Percentiles rank a stretch among this genome's conserved stretches.
These are phyloP conservation scores for Rhopalosiphum maidis DNA, from an alignment of 1,140 invertebrate species.

Conservation along the genomic window DNA sequence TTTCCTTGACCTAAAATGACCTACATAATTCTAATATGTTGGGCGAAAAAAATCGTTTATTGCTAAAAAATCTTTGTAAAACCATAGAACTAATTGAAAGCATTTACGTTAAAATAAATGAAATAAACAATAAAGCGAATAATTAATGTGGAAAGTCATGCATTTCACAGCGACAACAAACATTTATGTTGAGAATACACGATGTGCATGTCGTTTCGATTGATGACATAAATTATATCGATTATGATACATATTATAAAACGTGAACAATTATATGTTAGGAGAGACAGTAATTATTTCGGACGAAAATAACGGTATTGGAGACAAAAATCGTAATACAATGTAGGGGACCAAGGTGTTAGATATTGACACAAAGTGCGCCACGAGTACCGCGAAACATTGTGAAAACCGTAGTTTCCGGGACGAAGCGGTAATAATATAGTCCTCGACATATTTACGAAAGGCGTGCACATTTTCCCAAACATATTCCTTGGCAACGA, in stretches of 20 bases:
- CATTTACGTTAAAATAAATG: neutral
- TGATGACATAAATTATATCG: neutral
- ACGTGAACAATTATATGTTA: too few species aligned
- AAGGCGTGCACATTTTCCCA: conserved; percentile 1
- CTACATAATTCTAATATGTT: neutral
- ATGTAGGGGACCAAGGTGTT: neutral
- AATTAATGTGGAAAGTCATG: neutral
- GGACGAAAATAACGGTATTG: neutral
- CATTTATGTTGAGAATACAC: neutral
- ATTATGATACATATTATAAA: too few species aligned
- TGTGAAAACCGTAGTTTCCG: neutral
- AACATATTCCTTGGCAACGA: neutral
- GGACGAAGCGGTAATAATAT: neutral
- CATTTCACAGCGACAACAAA: neutral
- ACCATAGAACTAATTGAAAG: neutral
- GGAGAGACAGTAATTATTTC: neutral
- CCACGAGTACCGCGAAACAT: neutral
- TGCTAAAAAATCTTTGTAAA: too few species aligned
- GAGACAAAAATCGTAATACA: neutral
- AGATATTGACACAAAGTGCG: neutral
- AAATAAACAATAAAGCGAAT: neutral
- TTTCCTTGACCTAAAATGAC: conserved; percentile 18
- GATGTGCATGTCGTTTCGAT: neutral
- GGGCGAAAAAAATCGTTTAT: neutral
- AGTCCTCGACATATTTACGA: neutral